Evolutionary conservation across 2,113 vertebrate species (phyloP).

Genomic region (Ammodytes marinus): DNA sequence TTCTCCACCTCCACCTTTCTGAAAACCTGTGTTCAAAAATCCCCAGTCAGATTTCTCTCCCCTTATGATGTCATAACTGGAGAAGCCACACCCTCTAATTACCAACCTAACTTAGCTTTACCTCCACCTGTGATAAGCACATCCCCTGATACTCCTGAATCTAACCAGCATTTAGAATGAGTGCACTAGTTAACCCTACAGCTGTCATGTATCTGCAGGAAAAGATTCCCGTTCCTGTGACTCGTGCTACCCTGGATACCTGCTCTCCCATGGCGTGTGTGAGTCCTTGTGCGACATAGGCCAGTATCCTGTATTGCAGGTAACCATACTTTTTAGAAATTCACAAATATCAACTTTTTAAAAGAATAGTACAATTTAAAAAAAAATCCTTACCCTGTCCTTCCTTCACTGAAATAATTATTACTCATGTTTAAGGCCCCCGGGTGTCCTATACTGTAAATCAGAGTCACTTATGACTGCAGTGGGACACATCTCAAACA

Average conservation of each 20-base stretch:
- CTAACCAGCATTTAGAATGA: no score
- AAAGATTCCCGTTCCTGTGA: constrained; percentile 82
- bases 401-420: constrained; percentile 44
- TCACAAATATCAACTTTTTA: constrained; percentile 38
- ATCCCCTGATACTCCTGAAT: no score
- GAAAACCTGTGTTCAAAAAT: no score
- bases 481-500: constrained; percentile 46
- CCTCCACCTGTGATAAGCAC: no score
- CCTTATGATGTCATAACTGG: no score
- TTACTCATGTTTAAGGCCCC: constrained; percentile 55
- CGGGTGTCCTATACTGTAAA: constrained; percentile 40
- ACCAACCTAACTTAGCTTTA: no score
- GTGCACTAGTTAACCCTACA: background rate
- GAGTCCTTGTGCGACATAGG: constrained; percentile 84
- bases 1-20: no score
- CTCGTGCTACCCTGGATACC: constrained; percentile 89
- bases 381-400: background rate
- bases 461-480: constrained; percentile 54
- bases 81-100: no score
- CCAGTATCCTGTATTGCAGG: constrained; percentile 85
- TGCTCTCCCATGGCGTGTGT: constrained; percentile 83
- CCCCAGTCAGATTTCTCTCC: no score
- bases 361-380: background rate
- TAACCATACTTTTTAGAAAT: constrained; percentile 63
- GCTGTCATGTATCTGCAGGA: constrained; percentile 73